Base-by-base conservation (phyloP, 2,113 vertebrate species). In the Hipposideros armiger region DNA sequence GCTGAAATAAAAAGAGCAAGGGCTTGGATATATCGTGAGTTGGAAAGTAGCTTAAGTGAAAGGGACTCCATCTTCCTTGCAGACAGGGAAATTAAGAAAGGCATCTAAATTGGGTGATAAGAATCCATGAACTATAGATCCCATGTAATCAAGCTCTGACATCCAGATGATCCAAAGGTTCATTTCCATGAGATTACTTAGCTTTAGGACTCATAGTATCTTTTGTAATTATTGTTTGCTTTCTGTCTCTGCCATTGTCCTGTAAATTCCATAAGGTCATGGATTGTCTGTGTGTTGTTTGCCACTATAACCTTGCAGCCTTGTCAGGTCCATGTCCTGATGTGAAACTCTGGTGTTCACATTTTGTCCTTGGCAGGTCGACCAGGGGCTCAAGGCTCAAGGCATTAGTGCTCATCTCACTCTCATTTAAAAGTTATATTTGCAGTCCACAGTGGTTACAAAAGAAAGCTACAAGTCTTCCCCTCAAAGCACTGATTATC, bases 1-100 rank as follows among this genome's bases (percentile, higher is more conserved):
- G 26, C 22, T 91, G 95, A 78, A 94, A 45, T 78, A 56, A 92
- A 93, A 86, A 96, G 22, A 89, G 13, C 2, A 19, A 95, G 45
- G 24, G 2, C 7, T 17, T 82, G 40, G 74, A 56, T 76, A 78
- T 82, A 40, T 20, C 78, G 36, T 60, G 52, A 81, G 17, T 58
- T 92, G 45, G 32, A 88, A 95, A 89, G 32, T 54, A 84, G 24
- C 16, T 96, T 70, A 54, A 5, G 7, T 19, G 94, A 95, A 50
- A 84, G 24, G 73, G 7, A 92, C 7, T 70, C 45, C 3, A 45
- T 67, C 45, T 96, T 95, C 94, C 81, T 82, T 94, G 26, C 9
- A 92, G 81, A 82, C 8, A 42, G 30, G 45, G 20, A 14, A 64
- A 32, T 17, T 64, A 28, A 14, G 5, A 81, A 84, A 52, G 15